Base-by-base conservation (phyloP, 2,797 vertebrate genomes). In the Coranthus polyacanthus region DNA sequence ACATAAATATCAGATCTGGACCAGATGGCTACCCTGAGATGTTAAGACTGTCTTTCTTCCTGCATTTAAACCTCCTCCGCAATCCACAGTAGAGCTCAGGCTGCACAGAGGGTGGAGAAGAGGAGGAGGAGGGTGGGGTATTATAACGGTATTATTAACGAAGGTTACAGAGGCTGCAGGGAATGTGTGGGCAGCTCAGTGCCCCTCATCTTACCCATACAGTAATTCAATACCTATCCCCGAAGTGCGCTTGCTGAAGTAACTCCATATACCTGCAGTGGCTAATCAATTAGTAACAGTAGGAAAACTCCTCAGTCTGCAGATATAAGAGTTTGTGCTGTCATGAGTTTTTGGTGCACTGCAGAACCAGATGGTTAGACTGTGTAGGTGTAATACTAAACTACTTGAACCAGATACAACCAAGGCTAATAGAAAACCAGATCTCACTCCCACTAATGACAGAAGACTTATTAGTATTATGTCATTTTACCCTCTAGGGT, bases 211-310 rank as follows among this genome's bases (percentile, higher is more conserved):
- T 71, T 29, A 49, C 41, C 62, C 36, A 13, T 53, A 42, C 24
- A 61, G 81, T 51, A 68, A 81, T 57, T 57, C 43, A 76, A 74
- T 62, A 61, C 46, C 18, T 6, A 6, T 52, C 37, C 12, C 60
- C 58, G 32, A 71, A 45, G 52, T 43, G 37, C 15, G 22, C 65
- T 61, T 20, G 64, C 75, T 64, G 57, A 72, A 61, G 63, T 72
- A 74, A 79, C 56, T 73, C 62, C 57, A 68, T 74, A 57, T 69
- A 84, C 73, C 72, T 82, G 75, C 79, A 66, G 60, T 6, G 17
- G 15, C 81, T 59, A 72, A 81, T 86, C 69, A 75, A 61, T 82
- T 83, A 83, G 80, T 72, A 76, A 71, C 56, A 24, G 59, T 53
- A 80, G 54, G 68, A 78, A 72, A 75, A 60, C 44, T 68, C 67